These are phyloP conservation scores for Coturnix japonica DNA, from an alignment of 2,113 vertebrate species.

Conservation along the genomic window DNA sequence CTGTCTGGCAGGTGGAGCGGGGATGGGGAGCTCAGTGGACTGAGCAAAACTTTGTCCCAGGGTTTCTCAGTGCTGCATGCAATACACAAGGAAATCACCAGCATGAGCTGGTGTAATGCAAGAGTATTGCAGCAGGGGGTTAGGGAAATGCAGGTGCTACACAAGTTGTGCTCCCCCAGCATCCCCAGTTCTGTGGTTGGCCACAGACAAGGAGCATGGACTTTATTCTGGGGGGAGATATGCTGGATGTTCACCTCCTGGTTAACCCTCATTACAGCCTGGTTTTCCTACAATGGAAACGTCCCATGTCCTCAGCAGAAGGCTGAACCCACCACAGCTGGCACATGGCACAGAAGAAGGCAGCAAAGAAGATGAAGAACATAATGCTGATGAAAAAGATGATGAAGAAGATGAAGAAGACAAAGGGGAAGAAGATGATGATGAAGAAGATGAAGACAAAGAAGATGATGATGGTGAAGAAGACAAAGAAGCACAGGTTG, in stretches of 20 bases:
- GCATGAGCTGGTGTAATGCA: neutral
- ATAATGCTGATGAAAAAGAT: too few species aligned
- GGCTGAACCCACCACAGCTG: neutral
- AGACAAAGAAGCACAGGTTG: neutral
- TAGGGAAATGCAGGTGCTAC: neutral
- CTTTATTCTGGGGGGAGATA: neutral
- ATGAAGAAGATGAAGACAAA: too few species aligned
- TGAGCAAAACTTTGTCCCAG: neutral
- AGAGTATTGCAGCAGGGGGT: neutral
- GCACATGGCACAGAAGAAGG: fast-evolving
- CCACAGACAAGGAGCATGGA: neutral
- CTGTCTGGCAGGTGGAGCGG: neutral
- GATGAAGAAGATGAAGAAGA: neutral
- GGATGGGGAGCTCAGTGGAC: neutral
- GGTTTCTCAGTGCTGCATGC: neutral
- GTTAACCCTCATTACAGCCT: neutral
- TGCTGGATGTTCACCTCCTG: fast-evolving
- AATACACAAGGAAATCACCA: neutral
- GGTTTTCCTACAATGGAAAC: neutral
- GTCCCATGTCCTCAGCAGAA: fast-evolving
- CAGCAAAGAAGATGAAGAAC: too few species aligned
- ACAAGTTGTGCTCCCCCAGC: neutral
- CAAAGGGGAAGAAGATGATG: too few species aligned
- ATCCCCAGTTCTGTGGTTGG: neutral
- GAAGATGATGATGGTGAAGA: fast-evolving